Conservation (phyloP, 2,113 vertebrate genomes). For the Microtus oregoni region DNA sequence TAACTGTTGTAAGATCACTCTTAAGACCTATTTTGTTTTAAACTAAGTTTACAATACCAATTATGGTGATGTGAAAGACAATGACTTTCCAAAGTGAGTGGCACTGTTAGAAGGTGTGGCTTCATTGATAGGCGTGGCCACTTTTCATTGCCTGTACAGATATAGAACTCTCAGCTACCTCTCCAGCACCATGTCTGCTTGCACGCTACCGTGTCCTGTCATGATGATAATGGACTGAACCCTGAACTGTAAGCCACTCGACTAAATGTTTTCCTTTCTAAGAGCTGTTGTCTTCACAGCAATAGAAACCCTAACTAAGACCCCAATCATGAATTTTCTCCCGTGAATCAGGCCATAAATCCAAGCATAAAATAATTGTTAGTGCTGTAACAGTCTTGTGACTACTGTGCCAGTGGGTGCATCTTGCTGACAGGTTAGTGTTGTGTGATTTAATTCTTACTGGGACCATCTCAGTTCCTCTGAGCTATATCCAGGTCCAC, state of each 20-base stretch:
- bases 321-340: neutral
- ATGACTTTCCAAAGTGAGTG: neutral
- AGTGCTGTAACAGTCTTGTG: neutral
- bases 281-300: neutral
- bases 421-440: neutral
- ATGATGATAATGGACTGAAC: neutral
- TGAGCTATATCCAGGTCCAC: neutral
- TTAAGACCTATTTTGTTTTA: neutral
- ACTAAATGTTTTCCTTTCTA: neutral
- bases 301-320: neutral
- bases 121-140: neutral
- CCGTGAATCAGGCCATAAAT: neutral
- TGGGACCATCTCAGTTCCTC: neutral
- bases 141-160: neutral
- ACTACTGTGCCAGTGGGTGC: too few relatives aligned
- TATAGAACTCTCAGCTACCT: neutral
- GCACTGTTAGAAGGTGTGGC: neutral
- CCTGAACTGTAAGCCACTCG: neutral
- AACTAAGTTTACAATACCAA: neutral
- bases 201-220: neutral
- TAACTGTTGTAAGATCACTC: neutral
- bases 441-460: neutral
- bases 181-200: neutral
- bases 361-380: neutral
- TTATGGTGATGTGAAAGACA: neutral